A percentile compares a stretch with the other conserved stretches of the same genome.
Conservation (phyloP, 30 jellyfish, hydroid and myxozoan genomes). For the Catostylus mosaicus region DNA sequence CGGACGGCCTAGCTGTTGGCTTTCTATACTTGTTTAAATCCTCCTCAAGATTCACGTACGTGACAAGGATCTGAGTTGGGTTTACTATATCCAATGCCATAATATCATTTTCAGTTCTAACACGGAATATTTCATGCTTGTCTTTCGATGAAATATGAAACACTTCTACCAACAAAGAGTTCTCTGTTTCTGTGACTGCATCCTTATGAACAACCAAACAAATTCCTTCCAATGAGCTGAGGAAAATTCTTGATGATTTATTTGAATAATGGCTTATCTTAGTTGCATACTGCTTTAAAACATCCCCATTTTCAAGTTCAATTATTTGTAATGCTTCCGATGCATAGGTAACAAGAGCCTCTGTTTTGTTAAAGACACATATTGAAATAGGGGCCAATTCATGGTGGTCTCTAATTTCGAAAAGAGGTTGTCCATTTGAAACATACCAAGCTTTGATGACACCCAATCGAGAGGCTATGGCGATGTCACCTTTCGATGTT, state of each 20-base stretch:
- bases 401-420: constrained; percentile 40
- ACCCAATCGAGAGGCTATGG: constrained; percentile 37
- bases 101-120: constrained; percentile 35
- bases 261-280: constrained; percentile 1
- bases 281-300: constrained; percentile 37
- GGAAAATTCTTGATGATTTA: constrained; percentile 19
- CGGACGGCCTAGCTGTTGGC: constrained; percentile 66
- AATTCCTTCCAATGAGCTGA: constrained; percentile 29
- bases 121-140: constrained; percentile 23
- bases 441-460: constrained; percentile 64
- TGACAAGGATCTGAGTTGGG: constrained; percentile 31
- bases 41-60: constrained; percentile 38
- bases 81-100: constrained; percentile 45
- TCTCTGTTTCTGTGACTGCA: neutral
- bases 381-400: constrained; percentile 64
- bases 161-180: constrained; percentile 26
- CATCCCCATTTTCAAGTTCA: constrained; percentile 45
- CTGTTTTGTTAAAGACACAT: constrained; percentile 22
- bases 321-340: constrained; percentile 19
- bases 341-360: constrained; percentile 30
- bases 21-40: constrained; percentile 22
- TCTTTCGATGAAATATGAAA: constrained; percentile 13
- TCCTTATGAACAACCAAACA: constrained; percentile 57
- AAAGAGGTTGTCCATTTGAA: constrained; percentile 67
- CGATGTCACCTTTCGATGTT: constrained; percentile 21